phyloP scores from a whole-genome alignment of 2,113 vertebrate species.

The Dunckerocampus dactyliophorus region DNA sequence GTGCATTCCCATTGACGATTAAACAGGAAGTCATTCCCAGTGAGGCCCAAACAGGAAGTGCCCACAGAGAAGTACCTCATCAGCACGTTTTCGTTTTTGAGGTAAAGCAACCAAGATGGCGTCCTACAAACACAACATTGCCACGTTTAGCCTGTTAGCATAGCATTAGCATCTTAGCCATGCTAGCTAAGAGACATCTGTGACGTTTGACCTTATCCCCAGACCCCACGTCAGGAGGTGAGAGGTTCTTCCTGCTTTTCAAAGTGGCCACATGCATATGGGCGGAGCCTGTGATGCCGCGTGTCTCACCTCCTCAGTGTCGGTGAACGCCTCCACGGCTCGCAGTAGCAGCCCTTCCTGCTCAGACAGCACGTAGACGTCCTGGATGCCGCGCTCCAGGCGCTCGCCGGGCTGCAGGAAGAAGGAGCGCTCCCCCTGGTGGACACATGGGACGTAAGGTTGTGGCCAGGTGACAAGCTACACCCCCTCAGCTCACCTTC shows the following conservation, averaged over 20 bases:
- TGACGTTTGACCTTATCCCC: no score
- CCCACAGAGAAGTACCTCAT: not conserved
- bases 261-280: no score
- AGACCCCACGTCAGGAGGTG: no score
- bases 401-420: conserved; percentile 83
- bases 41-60: not conserved
- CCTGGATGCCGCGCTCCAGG: conserved; percentile 82
- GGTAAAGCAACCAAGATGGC: not conserved
- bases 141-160: not conserved
- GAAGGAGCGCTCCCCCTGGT: conserved; percentile 86
- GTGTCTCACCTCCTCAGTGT: conserved; percentile 56
- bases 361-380: conserved; percentile 83
- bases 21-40: not conserved
- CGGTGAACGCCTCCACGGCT: conserved; percentile 78
- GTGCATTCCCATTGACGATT: not conserved
- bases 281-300: not conserved
- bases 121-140: not conserved
- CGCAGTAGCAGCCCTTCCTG: conserved; percentile 84
- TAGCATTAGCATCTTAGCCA: no score
- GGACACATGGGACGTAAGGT: not conserved
- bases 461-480: not conserved
- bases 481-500: conserved; percentile 70
- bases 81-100: conserved; percentile 2
- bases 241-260: no score
- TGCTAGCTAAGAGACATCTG: no score